Evolutionary conservation across 2,113 vertebrate genomes (phyloP).

Genomic region (Lonchura striata): DNA sequence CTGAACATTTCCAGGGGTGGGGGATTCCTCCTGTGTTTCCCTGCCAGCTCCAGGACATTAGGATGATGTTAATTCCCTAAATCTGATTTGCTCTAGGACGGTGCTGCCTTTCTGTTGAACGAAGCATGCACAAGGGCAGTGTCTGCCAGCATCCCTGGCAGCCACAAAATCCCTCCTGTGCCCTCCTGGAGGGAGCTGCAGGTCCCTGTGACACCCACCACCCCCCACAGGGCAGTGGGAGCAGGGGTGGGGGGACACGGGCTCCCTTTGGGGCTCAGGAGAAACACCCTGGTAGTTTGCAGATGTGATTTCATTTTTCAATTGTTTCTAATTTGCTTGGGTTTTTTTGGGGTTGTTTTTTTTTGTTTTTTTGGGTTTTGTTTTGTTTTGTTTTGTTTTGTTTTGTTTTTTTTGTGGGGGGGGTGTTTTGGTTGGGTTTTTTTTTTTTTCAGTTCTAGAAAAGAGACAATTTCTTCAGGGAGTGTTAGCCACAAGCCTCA

Average conservation of each 20-base stretch:
- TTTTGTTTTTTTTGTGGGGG: background rate
- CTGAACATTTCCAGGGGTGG: background rate
- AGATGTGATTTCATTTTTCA: constrained; percentile 47
- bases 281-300: background rate
- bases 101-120: background rate
- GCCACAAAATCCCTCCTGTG: background rate
- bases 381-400: no score
- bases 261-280: background rate
- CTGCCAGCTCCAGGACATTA: background rate
- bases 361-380: background rate
- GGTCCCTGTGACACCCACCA: background rate
- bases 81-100: background rate
- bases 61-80: background rate
- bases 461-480: constrained; percentile 46
- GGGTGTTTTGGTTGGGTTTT: background rate
- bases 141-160: background rate
- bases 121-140: rapidly evolving
- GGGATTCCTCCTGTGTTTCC: background rate
- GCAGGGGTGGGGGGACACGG: rapidly evolving
- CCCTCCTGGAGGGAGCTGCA: rapidly evolving
- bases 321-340: constrained; percentile 26
- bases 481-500: constrained; percentile 37
- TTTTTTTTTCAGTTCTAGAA: background rate
- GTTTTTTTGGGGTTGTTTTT: no score
- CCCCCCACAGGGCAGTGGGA: background rate